A percentile compares a stretch with the other conserved stretches of the same genome.
phyloP scores from a whole-genome alignment of 2,113 vertebrate species.

The Odocoileus hemionus region DNA sequence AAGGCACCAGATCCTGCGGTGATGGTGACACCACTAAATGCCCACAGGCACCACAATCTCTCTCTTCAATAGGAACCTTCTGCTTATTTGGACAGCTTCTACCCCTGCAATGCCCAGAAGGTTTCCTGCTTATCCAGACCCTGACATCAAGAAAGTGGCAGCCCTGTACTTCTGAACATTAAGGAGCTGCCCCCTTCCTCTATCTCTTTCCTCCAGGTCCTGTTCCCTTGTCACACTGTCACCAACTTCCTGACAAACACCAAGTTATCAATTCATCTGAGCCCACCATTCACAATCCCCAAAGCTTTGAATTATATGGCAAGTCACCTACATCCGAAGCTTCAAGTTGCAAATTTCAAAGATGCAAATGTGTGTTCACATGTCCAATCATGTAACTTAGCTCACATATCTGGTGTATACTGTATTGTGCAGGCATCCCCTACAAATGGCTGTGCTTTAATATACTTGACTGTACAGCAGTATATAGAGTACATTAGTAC shows the following conservation, averaged over 20 bases:
- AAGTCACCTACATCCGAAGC: not conserved
- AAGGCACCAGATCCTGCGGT: not conserved
- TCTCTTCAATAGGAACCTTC: not conserved
- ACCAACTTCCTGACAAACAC: not conserved
- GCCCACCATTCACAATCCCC: not conserved
- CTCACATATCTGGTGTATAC: not conserved
- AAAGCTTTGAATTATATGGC: not conserved
- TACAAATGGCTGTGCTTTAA: not conserved
- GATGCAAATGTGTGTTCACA: not conserved
- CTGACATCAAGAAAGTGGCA: not conserved
- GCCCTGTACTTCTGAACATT: not conserved
- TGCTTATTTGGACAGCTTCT: not conserved
- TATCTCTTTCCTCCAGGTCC: not conserved
- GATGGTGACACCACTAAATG: not conserved
- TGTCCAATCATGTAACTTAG: not conserved
- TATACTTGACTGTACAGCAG: not conserved
- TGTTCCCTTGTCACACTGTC: not conserved
- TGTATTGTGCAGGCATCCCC: not conserved
- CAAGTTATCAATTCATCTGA: not conserved
- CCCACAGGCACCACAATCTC: not conserved
- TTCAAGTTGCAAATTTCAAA: not conserved
- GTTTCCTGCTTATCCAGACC: not conserved
- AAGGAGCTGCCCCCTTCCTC: not conserved
- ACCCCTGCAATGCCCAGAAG: not conserved
- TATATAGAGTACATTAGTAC: not conserved